phyloP scores from a whole-genome alignment of 2,113 vertebrate genomes.

The Phoxinus phoxinus region DNA sequence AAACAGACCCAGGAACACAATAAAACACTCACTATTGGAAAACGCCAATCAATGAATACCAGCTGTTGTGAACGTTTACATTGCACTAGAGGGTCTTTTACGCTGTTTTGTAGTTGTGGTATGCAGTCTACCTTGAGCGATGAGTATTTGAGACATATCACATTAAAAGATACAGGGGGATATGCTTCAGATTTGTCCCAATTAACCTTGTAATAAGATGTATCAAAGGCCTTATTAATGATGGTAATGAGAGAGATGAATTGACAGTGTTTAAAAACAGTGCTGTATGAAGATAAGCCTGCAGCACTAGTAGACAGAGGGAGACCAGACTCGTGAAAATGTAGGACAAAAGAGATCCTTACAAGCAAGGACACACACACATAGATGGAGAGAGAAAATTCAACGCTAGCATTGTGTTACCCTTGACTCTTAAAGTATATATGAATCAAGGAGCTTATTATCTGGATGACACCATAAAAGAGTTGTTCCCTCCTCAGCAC shows the following conservation, averaged over 20 bases:
- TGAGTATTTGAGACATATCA: slow-evolving; percentile 76
- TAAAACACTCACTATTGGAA: slow-evolving; percentile 58
- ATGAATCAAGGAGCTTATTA: slow-evolving; percentile 82
- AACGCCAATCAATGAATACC: slow-evolving; percentile 58
- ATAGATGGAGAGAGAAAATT: slow-evolving; percentile 58
- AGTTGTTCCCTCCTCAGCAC: slow-evolving; percentile 73
- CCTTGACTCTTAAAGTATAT: slow-evolving; percentile 76
- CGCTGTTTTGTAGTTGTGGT: slow-evolving; percentile 38
- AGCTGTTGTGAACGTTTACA: slow-evolving; percentile 64
- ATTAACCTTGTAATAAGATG: slow-evolving; percentile 93
- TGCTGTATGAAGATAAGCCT: slow-evolving; percentile 88
- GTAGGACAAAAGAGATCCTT: slow-evolving; percentile 59
- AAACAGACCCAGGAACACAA: slow-evolving; percentile 58
- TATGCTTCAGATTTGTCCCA: slow-evolving; percentile 87
- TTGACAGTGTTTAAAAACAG: slow-evolving; percentile 85
- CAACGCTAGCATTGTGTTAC: slow-evolving; percentile 64
- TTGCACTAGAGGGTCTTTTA: slow-evolving; percentile 56
- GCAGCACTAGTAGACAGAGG: slow-evolving; percentile 61
- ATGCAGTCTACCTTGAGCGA: slow-evolving; percentile 64
- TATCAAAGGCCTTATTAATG: slow-evolving; percentile 87
- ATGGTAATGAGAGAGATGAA: slow-evolving; percentile 87
- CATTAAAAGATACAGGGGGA: slow-evolving; percentile 75
- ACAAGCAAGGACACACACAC: slow-evolving; percentile 76
- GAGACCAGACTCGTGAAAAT: slow-evolving; percentile 55
- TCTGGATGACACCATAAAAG: slow-evolving; percentile 73